Conservation (phyloP, 1,140 invertebrate genomes). For the Arctopsyche grandis region DNA sequence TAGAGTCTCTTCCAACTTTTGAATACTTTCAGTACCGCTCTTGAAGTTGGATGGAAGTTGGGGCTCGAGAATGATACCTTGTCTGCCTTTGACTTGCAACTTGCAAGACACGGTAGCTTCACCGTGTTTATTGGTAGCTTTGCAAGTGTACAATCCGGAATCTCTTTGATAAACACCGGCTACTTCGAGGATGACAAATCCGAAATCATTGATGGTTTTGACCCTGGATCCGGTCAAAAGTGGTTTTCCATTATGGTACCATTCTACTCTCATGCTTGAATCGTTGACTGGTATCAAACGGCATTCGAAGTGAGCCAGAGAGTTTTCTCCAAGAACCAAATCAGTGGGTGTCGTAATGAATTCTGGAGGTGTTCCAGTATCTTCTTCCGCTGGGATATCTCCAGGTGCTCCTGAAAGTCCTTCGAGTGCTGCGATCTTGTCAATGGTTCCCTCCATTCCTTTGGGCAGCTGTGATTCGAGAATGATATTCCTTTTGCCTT, state of each 20-base stretch:
- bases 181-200: slow-evolving; percentile 92
- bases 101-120: slow-evolving; percentile 89
- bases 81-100: slow-evolving; percentile 83
- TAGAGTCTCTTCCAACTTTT: slow-evolving; percentile 88
- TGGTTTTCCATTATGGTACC: slow-evolving; percentile 96
- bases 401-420: slow-evolving; percentile 77
- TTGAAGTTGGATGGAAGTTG: slow-evolving; percentile 88
- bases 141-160: slow-evolving; percentile 90
- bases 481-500: slow-evolving; percentile 90
- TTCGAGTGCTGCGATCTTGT: slow-evolving; percentile 93
- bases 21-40: slow-evolving; percentile 87
- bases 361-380: slow-evolving; percentile 89
- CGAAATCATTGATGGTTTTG: slow-evolving; percentile 93
- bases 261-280: slow-evolving; percentile 92
- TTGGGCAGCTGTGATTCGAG: slow-evolving; percentile 91
- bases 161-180: slow-evolving; percentile 89
- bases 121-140: slow-evolving; percentile 90
- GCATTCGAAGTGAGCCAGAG: slow-evolving; percentile 92
- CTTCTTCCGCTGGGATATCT: slow-evolving; percentile 76
- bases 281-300: slow-evolving; percentile 90
- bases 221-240: slow-evolving; percentile 87
- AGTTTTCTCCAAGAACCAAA: slow-evolving; percentile 86
- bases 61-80: slow-evolving; percentile 91
- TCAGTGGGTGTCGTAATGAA: slow-evolving; percentile 91
- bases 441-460: slow-evolving; percentile 92